Conservation (phyloP, 2,113 vertebrate species). For the Anseranas semipalmata region DNA sequence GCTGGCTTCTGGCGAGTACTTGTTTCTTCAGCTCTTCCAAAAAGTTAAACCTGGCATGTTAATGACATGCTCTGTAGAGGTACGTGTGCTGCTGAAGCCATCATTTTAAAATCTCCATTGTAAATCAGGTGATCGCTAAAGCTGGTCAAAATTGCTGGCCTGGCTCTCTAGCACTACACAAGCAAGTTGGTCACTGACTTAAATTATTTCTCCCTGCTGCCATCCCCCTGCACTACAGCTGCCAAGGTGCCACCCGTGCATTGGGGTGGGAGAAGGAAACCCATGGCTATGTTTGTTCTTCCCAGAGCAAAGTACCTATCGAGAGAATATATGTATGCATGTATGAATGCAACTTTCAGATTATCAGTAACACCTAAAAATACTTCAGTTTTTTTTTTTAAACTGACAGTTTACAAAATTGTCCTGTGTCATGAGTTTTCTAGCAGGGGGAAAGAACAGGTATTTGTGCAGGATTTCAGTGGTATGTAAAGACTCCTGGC, state of each 20-base stretch:
- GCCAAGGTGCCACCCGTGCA: not conserved
- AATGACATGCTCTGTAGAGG: not conserved
- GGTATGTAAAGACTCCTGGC: not conserved
- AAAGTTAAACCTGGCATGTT: not conserved
- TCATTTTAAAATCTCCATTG: not conserved
- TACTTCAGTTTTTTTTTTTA: not conserved
- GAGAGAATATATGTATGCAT: not conserved
- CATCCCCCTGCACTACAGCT: not conserved
- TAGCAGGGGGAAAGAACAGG: not conserved
- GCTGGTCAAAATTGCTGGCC: not conserved
- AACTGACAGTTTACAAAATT: not conserved
- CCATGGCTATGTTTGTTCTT: not conserved
- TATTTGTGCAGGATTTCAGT: not conserved
- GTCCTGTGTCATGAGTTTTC: not conserved
- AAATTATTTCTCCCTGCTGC: not conserved
- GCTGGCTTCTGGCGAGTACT: not conserved
- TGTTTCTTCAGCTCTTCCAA: not conserved
- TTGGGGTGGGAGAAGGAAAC: not conserved
- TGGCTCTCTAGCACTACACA: not conserved
- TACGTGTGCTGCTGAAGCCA: not conserved
- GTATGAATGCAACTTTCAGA: not conserved
- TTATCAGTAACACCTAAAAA: not conserved
- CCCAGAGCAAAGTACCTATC: not conserved
- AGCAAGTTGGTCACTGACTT: not conserved
- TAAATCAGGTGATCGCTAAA: not conserved